Conservation (phyloP, 2,888 invertebrate species). For the Mythimna lalbum region DNA sequence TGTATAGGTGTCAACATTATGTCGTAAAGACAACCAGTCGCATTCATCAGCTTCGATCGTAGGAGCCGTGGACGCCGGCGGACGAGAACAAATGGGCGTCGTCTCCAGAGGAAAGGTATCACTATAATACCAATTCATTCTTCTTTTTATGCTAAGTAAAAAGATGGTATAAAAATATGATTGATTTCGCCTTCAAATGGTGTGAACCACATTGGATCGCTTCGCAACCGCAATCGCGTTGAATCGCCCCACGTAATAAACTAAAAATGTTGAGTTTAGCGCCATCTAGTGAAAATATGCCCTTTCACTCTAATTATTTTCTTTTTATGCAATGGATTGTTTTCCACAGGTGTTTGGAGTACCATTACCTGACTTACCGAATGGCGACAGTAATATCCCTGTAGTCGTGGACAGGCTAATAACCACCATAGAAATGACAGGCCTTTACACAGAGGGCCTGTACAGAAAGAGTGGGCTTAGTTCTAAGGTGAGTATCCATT, state of each 20-base stretch:
- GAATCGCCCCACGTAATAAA: too few species aligned
- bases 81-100: slow-evolving; percentile 83
- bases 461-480: slow-evolving; percentile 97
- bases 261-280: too few species aligned
- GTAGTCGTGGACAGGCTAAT: slow-evolving; percentile 97
- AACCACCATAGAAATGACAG: slow-evolving; percentile 97
- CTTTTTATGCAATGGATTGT: neutral
- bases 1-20: slow-evolving; percentile 84
- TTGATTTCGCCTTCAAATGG: too few species aligned
- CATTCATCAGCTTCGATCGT: slow-evolving; percentile 82
- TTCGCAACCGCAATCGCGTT: too few species aligned
- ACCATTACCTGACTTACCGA: slow-evolving; percentile 93
- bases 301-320: too few species aligned
- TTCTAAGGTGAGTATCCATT: slow-evolving; percentile 90
- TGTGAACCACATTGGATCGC: too few species aligned
- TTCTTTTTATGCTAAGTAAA: too few species aligned
- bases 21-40: slow-evolving; percentile 82
- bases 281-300: too few species aligned
- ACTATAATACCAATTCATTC: too few species aligned
- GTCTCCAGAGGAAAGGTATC: slow-evolving; percentile 82
- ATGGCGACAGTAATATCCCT: slow-evolving; percentile 95
- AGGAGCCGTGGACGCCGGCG: slow-evolving; percentile 89
- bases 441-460: slow-evolving; percentile 97
- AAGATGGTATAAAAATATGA: too few species aligned
- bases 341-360: slow-evolving; percentile 93